phyloP scores from a whole-genome alignment of 2,113 vertebrate genomes.

The Antechinus stuartii region DNA sequence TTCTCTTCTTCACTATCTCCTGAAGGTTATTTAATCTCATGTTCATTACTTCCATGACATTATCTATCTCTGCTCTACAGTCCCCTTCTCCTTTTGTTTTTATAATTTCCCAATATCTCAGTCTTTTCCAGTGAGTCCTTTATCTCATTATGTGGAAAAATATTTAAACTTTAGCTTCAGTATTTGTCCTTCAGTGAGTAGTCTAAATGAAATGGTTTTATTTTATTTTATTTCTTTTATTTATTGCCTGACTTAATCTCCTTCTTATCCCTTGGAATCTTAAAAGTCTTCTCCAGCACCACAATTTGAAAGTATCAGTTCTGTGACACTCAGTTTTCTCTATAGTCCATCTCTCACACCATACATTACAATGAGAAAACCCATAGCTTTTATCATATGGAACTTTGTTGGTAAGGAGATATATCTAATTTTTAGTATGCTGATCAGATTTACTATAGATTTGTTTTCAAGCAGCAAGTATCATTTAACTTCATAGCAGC shows the following conservation, averaged over 20 bases:
- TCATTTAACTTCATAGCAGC: not conserved
- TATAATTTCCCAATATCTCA: too few relatives aligned
- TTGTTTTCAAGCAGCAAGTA: not conserved
- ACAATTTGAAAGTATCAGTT: not conserved
- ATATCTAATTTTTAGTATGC: not conserved
- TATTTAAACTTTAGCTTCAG: not conserved
- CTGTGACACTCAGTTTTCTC: not conserved
- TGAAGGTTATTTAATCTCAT: not conserved
- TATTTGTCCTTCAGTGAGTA: not conserved
- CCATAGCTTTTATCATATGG: not conserved
- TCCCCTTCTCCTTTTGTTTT: not conserved
- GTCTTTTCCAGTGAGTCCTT: not conserved
- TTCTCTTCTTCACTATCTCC: not conserved
- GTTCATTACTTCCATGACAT: not conserved
- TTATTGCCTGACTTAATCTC: not conserved
- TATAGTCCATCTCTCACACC: not conserved
- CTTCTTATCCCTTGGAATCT: not conserved
- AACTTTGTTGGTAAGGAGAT: not conserved
- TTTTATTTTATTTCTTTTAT: not conserved
- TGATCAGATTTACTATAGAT: not conserved
- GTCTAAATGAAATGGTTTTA: not conserved
- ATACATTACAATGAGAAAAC: not conserved
- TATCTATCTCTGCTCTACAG: not conserved
- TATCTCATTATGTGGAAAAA: not conserved
- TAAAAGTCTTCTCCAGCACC: not conserved